Evolutionary conservation across 2,113 vertebrate species (phyloP), one percentile per base, ranked within the genome.

Genomic region (western clawed frog (Xenopus tropicalis)): DNA sequence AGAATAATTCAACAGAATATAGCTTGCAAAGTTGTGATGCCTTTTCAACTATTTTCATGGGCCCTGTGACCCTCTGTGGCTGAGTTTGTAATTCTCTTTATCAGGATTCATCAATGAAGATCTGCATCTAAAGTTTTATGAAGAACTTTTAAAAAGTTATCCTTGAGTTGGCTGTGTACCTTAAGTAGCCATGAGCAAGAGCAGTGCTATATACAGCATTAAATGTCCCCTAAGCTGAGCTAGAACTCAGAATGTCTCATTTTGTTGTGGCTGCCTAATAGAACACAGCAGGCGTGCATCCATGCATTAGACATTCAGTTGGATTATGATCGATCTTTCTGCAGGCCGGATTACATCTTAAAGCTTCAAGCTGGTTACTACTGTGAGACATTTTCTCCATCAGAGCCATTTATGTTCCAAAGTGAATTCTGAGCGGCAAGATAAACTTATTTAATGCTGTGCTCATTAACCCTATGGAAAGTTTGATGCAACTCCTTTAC

Each of bases 241-340:
- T 11, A 61, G 48, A 61, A 44, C n/a, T n/a, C 70, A 71, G 20
- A 22, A 63, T 64, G 14, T 71, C 61, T 71, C 70, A 52, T 63
- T 48, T 37, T 54, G 44, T 61, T 42, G 44, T 43, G 29, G 46
- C 62, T 57, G 20, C 21, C 62, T 72, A 65, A 65, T 65, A 72
- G 64, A 72, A 72, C 57, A 1, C 61, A 65, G 62, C 37, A 51
- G 20, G 51, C 54, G 22, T 17, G 21, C 54, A 57, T 44, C 51
- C 24, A 17, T n/a, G 7, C 29, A 24, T 72, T 51, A 43, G 51
- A 22, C 20, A 59, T 58, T 19, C 62, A 20, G 37, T 46, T 24
- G n/a, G 51, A 73, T 73, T 37, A 3, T 66, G 63, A 73, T 73
- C 46, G 71, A 73, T 73, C 57, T 73, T 66, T 54, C n/a, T 46